These are phyloP conservation scores for Phyllotreta cruciferae DNA, from an alignment of 2,888 invertebrate genomes.

Conservation along the genomic window DNA sequence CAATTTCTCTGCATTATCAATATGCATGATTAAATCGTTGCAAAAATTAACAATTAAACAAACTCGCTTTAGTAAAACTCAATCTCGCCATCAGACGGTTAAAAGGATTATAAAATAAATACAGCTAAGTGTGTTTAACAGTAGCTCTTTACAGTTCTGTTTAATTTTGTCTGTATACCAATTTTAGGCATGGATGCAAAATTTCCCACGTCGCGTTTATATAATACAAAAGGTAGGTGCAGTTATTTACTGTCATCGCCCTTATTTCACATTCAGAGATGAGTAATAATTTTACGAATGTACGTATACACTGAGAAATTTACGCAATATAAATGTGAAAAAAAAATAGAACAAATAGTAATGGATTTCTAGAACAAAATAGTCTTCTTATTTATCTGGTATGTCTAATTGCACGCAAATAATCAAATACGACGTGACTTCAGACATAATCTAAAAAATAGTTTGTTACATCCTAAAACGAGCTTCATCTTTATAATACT, in stretches of 20 bases:
- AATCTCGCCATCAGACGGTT: neutral
- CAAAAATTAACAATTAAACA: too few relatives aligned
- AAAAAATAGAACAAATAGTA: too few relatives aligned
- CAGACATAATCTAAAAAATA: conserved; percentile 12
- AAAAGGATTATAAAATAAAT: conserved; percentile 12
- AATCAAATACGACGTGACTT: conserved; percentile 15
- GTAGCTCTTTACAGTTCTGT: conserved; percentile 11
- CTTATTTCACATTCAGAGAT: conserved; percentile 8
- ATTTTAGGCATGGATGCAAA: conserved; percentile 18
- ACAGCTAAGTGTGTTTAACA: conserved; percentile 15
- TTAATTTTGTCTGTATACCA: conserved; percentile 13
- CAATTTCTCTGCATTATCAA: too few relatives aligned
- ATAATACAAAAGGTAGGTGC: conserved; percentile 13
- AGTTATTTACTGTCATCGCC: conserved; percentile 16
- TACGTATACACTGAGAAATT: conserved; percentile 8
- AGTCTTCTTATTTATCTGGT: conserved; percentile 14
- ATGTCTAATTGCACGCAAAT: conserved; percentile 21
- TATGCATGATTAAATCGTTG: too few relatives aligned
- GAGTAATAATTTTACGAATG: conserved; percentile 11
- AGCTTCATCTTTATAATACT: conserved; percentile 3
- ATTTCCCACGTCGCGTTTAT: conserved; percentile 17
- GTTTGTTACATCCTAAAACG: neutral
- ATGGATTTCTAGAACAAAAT: too few relatives aligned
- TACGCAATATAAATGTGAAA: neutral
- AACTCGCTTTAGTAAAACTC: neutral